Evolutionary conservation across 2,113 vertebrate genomes (phyloP), one percentile per base, ranked within the genome.

Genomic region (Ceyx cyanopectus): DNA sequence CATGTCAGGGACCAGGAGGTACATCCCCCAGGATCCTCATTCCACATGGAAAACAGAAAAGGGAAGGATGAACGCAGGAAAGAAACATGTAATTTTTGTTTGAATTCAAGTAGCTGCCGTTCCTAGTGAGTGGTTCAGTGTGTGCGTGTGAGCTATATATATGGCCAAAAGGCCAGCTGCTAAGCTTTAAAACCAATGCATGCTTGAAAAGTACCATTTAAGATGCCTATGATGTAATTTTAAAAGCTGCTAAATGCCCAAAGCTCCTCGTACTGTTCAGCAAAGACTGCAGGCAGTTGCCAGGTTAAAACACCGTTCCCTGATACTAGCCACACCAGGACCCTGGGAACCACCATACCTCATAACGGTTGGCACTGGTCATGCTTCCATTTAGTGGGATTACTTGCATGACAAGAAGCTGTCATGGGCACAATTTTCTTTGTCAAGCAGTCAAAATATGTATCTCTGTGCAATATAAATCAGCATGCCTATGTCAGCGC

Each of bases 241-340:
- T 84, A 80, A 90, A 95, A 95, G 87, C 81, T 93, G 37, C 48
- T 75, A 81, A 93, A 81, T 84, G 77, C 66, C 78, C 92, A 85
- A 12, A 21, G 53, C 40, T 96, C 79, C 76, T 66, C 26, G 6
- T 20, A 43, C 68, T 32, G n/a, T 30, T 90, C 62, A 58, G 37
- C 1, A 0, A 86, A 93, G 77, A 61, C 85, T 75, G 66, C 53
- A 43, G 43, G 48, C 37, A 61, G 50, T 18, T 1, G 1, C 69
- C 66, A 32, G 57, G 48, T 53, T 58, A 84, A 81, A 90, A 65
- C 30, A 62, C 14, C 22, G 26, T 20, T 66, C 45, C 60, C 69
- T 62, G 37, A 84, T 92, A 84, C 14, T 1, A 1, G n/a, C 62
- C 62, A 41, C 53, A 40, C 24, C 22, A 58, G 24, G 57, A 81